Base-by-base conservation (phyloP, 2,888 invertebrate genomes). In the Siphonodentalium dalli region DNA sequence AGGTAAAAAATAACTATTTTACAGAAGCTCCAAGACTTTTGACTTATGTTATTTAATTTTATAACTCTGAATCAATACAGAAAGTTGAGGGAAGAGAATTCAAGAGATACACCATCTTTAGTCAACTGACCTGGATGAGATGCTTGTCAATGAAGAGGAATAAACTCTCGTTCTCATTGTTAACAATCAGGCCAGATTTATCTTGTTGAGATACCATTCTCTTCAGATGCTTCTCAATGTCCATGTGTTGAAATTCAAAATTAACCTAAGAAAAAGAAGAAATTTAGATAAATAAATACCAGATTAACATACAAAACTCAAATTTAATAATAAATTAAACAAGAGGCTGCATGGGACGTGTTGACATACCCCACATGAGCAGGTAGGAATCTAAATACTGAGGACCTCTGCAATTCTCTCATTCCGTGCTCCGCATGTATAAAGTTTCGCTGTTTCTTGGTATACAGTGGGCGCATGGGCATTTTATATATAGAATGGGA, bases 141-240 rank as follows among this genome's bases (percentile, higher is more conserved):
- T 76, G 71, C 58, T 73, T 69, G 59, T 78, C 75, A 23, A 78
- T 66, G 61, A 79, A 79, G 42, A 79, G 65, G 58, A 79, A 78
- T 65, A 78, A 66, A 23, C 72, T 69, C 66, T 79, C 77, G 24
- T 68, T 61, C 23, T 74, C 68, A 58, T 78, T 75, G 67, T 72
- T 76, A 52, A 79, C 73, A 42, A 79, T 77, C 44, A 76, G 69
- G 34, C 73, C 76, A 31, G 66, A 62, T 52, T 72, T 72, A 38
- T 77, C 75, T 26, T 72, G 71, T 20, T 69, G 54, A 23, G 70
- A 65, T 24, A 75, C 48, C 26, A 77, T 63, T 38, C 66, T 61
- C 65, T 74, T 65, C 54, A 75, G 61, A 63, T 77, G 77, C 38
- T 74, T 74, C 59, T 77, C 77, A 63, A 77, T 75, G 51, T 78